Evolutionary conservation across 2,113 vertebrate species (phyloP), one percentile per base, ranked within the genome.

Genomic region (Loxodonta africana): DNA sequence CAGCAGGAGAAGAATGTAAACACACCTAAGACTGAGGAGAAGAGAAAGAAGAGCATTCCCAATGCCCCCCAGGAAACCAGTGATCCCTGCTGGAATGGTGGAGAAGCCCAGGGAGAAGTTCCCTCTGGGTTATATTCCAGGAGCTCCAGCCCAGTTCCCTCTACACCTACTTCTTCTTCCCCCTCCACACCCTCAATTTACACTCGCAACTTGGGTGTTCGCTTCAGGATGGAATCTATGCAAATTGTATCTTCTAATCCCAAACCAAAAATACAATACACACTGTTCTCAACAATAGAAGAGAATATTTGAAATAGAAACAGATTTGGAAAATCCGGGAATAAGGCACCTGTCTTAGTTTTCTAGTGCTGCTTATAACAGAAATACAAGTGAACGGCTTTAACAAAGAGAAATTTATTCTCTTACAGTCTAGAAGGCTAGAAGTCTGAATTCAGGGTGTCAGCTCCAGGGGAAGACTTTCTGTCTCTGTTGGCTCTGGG

Each of bases 241-340:
- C 21, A 41, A 9, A 21, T 7, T 62, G 9, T 46, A 33, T 53
- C n/a, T 15, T 74, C 46, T 37, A 9, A 48, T 60, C 12, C 37
- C 30, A 46, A 83, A 80, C n/a, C 65, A 60, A 88, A 71, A 88
- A 73, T 62, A 37, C 51, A 60, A 33, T n/a, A 83, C 5, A n/a
- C 41, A 37, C 60, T 77, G 37, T 83, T 83, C 63, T 84, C 48
- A 81, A 41, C 23, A 76, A 15, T 14, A 74, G 46, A 18, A 65
- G 28, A 88, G 18, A 67, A 67, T 44, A 74, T 94, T 83, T 53
- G 26, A 78, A 94, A 92, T 23, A 60, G 48, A 85, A 74, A 37
- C 6, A 48, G 21, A 86, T 44, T 80, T 80, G 53, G 60, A 94
- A 95, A 91, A 91, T 46, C 57, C 91, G 44, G 46, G 82, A 90